Conservation (phyloP, 2,797 vertebrate genomes). For the Argentina silus region DNA sequence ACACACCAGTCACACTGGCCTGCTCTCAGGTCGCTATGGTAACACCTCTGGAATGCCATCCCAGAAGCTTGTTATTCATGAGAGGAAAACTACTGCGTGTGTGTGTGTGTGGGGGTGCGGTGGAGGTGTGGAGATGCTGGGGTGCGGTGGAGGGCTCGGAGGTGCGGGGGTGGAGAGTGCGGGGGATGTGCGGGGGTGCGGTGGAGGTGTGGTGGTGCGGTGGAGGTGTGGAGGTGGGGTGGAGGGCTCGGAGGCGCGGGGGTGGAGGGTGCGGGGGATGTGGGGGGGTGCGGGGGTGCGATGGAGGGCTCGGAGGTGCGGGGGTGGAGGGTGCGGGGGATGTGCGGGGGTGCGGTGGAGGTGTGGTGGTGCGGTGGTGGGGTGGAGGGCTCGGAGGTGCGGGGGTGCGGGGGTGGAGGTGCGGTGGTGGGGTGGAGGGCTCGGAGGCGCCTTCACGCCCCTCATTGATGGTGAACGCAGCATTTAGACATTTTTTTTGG, state of each 20-base stretch:
- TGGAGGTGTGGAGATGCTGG: neutral
- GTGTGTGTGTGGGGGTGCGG: neutral
- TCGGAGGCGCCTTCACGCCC: too few relatives aligned
- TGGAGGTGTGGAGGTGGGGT: too few relatives aligned
- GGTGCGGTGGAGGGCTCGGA: neutral
- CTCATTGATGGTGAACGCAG: too few relatives aligned
- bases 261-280: too few relatives aligned
- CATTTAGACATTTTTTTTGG: too few relatives aligned
- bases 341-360: neutral
- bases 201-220: neutral
- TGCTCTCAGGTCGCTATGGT: constrained; percentile 50
- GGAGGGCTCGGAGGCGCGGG: too few relatives aligned
- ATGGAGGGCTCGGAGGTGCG: too few relatives aligned
- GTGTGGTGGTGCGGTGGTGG: neutral
- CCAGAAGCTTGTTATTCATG: constrained; percentile 13
- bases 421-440: too few relatives aligned
- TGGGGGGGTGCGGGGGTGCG: too few relatives aligned
- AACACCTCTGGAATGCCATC: constrained; percentile 52
- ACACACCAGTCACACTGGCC: constrained; percentile 39
- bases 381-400: neutral
- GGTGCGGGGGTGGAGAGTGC: too few relatives aligned
- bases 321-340: too few relatives aligned
- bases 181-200: too few relatives aligned
- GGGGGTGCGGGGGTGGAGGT: neutral
- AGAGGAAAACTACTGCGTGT: constrained; percentile 27